phyloP scores from a whole-genome alignment of 2,888 invertebrate species.

The Drosophila nigricruria region DNA sequence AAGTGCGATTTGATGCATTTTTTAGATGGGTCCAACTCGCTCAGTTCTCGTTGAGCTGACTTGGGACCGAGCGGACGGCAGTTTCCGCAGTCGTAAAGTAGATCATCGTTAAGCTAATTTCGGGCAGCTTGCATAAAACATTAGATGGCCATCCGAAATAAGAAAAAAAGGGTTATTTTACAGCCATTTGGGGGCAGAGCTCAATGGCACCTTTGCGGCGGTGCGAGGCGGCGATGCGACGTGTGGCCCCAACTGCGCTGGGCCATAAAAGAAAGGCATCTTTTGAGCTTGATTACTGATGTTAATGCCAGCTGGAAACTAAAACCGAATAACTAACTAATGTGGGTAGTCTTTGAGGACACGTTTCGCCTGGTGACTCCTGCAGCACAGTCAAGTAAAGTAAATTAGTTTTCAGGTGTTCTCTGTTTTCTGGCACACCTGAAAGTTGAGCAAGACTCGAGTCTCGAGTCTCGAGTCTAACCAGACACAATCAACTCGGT shows the following conservation, averaged over 20 bases:
- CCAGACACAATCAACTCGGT: conserved; percentile 22
- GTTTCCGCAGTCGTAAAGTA: conserved; percentile 46
- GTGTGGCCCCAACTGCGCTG: conserved; percentile 5
- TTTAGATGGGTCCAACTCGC: not conserved
- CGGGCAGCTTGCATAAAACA: conserved; percentile 28
- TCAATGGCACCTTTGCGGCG: conserved; percentile 45
- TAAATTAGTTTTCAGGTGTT: not conserved
- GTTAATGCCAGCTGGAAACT: conserved; percentile 8
- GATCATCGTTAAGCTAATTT: conserved; percentile 60
- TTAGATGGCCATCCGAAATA: conserved; percentile 19
- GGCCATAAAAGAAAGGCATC: conserved; percentile 42
- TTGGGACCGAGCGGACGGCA: conserved; percentile 2
- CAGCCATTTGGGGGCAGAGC: conserved; percentile 15
- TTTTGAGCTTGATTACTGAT: conserved; percentile 34
- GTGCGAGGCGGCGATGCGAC: conserved; percentile 1
- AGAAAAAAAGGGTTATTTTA: conserved; percentile 34
- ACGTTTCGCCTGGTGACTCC: conserved; percentile 16
- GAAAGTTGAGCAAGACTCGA: not conserved
- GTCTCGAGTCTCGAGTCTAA: conserved; percentile 1
- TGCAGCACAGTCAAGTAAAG: not conserved
- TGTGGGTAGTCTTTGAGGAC: conserved; percentile 13
- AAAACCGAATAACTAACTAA: conserved; percentile 20
- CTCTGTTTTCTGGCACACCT: not conserved
- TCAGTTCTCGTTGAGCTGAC: not conserved
- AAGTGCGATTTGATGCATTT: conserved; percentile 22